phyloP scores from a whole-genome alignment of 2,113 vertebrate genomes.

The Synodontis membranacea region DNA sequence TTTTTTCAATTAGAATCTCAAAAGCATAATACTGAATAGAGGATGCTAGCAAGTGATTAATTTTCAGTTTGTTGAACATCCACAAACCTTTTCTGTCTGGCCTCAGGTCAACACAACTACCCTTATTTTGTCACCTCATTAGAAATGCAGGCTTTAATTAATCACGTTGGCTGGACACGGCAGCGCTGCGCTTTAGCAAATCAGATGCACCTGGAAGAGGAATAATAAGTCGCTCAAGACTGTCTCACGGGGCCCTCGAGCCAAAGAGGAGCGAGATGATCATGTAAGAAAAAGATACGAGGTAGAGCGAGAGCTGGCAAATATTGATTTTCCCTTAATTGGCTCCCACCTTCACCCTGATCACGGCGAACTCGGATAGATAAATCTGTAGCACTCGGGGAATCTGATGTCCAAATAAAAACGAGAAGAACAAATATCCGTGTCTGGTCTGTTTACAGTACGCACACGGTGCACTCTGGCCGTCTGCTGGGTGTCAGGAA shows the following conservation, averaged over 20 bases:
- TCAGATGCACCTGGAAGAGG: background rate
- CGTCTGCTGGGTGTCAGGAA: background rate
- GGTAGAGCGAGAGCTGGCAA: background rate
- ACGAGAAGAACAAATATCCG: background rate
- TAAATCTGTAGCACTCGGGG: background rate
- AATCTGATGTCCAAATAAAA: background rate
- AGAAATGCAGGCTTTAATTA: background rate
- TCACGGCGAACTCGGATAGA: background rate
- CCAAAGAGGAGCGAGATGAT: background rate
- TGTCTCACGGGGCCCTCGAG: background rate
- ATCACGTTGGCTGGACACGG: background rate
- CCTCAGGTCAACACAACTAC: background rate
- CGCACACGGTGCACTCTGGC: background rate
- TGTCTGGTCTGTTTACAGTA: background rate
- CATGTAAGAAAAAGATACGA: background rate
- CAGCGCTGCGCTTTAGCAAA: background rate
- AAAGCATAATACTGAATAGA: background rate
- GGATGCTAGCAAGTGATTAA: background rate
- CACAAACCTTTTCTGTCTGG: background rate
- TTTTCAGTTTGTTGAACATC: background rate
- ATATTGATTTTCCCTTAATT: background rate
- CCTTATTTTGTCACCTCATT: background rate
- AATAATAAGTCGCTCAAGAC: background rate
- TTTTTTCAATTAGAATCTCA: background rate
- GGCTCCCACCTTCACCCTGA: background rate